These are phyloP conservation scores for Diabrotica balteata DNA, from an alignment of 2,888 invertebrate species.

Conservation along the genomic window DNA sequence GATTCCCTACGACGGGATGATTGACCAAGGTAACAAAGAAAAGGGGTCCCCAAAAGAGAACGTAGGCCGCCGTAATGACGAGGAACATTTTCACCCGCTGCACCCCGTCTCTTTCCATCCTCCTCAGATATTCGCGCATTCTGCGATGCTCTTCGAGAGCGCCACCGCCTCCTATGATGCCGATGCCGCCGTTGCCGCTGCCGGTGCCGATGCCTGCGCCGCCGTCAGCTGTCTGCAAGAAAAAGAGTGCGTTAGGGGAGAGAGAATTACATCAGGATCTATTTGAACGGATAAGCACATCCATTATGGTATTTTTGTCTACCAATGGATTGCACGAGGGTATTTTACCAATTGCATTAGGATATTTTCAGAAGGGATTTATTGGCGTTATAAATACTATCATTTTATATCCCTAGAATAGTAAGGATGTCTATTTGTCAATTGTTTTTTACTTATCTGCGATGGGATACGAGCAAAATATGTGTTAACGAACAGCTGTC, in stretches of 20 bases:
- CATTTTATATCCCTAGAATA: too few species aligned
- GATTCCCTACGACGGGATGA: slow-evolving; percentile 75
- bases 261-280: background rate
- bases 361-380: too few species aligned
- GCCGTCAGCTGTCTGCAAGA: slow-evolving; percentile 54
- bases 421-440: too few species aligned
- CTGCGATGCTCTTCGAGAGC: slow-evolving; percentile 75
- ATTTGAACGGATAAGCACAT: too few species aligned
- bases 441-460: too few species aligned
- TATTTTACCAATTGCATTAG: too few species aligned
- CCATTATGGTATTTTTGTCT: too few species aligned
- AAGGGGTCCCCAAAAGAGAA: slow-evolving; percentile 89
- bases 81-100: slow-evolving; percentile 86
- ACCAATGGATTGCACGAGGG: too few species aligned
- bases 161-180: slow-evolving; percentile 46
- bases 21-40: slow-evolving; percentile 84
- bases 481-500: too few species aligned
- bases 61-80: slow-evolving; percentile 83
- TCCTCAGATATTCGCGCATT: slow-evolving; percentile 77
- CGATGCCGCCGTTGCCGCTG: background rate
- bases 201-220: slow-evolving; percentile 12
- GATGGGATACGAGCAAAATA: too few species aligned
- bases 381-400: too few species aligned
- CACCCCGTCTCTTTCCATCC: slow-evolving; percentile 82
- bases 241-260: slow-evolving; percentile 5